Evolutionary conservation across 92 coral and sea anemone genomes (phyloP), one percentile per base, ranked within the genome.

Genomic region (Pocillopora grandis): DNA sequence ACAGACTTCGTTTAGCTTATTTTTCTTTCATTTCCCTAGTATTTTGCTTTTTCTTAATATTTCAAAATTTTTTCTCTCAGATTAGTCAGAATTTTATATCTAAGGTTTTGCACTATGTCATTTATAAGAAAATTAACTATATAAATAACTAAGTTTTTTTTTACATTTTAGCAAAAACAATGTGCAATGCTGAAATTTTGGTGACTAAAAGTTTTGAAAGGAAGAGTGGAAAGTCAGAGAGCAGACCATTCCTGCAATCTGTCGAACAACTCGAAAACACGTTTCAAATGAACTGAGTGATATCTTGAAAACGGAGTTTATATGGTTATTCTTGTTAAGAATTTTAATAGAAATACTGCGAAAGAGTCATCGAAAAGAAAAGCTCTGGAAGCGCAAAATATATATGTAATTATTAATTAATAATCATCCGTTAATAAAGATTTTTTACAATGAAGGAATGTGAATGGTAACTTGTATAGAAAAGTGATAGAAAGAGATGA

Each of bases 91-190:
- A 35, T 67, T 11, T 27, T 59, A 67, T 76, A 76, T 76, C 62
- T 76, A 19, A 16, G 27, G 58, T 76, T 70, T 76, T 76, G 42
- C 18, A 76, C 80, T 61, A 17, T 76, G 65, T 12, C 13, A 68
- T 76, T 76, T 76, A 60, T 68, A 60, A 76, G 79, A 76, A 76
- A 74, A 76, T 57, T 33, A 70, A 10, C 27, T 17, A 2, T 57
- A 16, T 4, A 13, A 76, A 20, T n/a, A 60, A 36, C 35, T 16
- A 33, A 59, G 15, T 36, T 14, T 76, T 76, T 58, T 42, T 12
- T 75, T 57, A 35, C 21, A 70, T 70, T 33, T 70, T 5, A 8
- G 75, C 56, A 36, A 15, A 10, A 70, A 35, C 6, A 11, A 35
- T 17, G 36, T 31, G 17, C 16, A 10, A 37, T 17, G 1, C 10